phyloP scores from a whole-genome alignment of 1,140 invertebrate genomes.

The Drosophila lowei region DNA sequence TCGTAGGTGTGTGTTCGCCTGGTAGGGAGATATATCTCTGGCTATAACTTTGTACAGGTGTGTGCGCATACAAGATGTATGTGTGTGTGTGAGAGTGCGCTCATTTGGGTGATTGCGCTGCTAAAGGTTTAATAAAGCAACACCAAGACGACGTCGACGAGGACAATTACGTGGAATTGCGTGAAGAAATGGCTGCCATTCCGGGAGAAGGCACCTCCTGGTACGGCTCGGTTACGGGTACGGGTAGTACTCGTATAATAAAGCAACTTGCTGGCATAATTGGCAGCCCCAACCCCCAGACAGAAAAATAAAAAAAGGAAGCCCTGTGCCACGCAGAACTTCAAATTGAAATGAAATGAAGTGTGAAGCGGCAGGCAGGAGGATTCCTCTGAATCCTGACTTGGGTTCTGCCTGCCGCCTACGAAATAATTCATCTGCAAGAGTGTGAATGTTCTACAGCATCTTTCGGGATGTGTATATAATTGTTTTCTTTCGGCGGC shows the following conservation, averaged over 20 bases:
- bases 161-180: conserved; percentile 40
- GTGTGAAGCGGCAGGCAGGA: conserved; percentile 51
- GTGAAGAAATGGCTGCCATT: conserved; percentile 62
- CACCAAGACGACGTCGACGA: conserved; percentile 59
- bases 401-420: background rate
- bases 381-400: conserved; percentile 16
- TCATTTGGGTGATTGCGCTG: conserved; percentile 71
- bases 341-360: conserved; percentile 73
- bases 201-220: conserved; percentile 12
- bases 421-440: background rate
- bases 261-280: conserved; percentile 75
- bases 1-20: conserved; percentile 46
- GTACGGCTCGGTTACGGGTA: background rate
- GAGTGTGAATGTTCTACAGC: background rate
- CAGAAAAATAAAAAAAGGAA: conserved; percentile 41
- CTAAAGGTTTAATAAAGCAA: conserved; percentile 78
- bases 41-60: conserved; percentile 1
- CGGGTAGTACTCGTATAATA: conserved; percentile 45
- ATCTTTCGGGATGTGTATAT: conserved; percentile 15
- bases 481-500: conserved; percentile 48
- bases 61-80: conserved; percentile 1
- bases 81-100: conserved; percentile 45
- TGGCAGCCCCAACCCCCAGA: conserved; percentile 53
- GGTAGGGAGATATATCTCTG: conserved; percentile 19
- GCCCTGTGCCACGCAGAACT: conserved; percentile 31